Percentiles rank a stretch among this genome's conserved stretches.
phyloP scores from a whole-genome alignment of 1,140 invertebrate genomes.

The Cepaea nemoralis region DNA sequence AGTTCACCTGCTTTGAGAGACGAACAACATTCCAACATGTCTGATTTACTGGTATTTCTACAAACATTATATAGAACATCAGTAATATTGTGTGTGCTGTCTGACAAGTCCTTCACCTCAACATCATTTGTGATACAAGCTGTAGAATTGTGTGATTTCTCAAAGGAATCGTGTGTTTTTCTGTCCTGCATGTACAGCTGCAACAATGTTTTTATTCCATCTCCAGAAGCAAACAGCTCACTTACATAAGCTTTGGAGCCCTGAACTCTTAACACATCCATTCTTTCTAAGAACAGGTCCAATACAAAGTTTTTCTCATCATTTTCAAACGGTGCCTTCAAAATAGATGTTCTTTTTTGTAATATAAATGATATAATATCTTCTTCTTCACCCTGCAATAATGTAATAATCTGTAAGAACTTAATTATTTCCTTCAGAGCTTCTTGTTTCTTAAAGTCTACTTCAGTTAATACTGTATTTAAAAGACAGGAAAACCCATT shows the following conservation, averaged over 20 bases:
- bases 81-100: neutral
- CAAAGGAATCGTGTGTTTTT: no score
- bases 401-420: no score
- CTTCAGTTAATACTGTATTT: neutral
- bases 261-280: neutral
- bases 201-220: neutral
- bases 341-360: neutral
- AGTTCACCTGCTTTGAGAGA: neutral
- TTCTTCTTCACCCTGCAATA: neutral
- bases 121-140: neutral
- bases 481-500: neutral
- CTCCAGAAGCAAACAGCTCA: neutral
- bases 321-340: neutral
- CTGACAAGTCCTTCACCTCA: neutral
- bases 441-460: neutral
- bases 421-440: neutral
- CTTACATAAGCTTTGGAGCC: neutral
- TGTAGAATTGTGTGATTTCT: neutral
- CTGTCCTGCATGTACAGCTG: neutral
- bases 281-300: constrained; percentile 1
- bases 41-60: neutral
- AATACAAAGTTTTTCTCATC: neutral
- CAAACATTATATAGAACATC: neutral
- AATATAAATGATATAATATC: constrained; percentile 2
- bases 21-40: neutral